Conservation (phyloP, 2,888 invertebrate species). For the Drosophila atripex region DNA sequence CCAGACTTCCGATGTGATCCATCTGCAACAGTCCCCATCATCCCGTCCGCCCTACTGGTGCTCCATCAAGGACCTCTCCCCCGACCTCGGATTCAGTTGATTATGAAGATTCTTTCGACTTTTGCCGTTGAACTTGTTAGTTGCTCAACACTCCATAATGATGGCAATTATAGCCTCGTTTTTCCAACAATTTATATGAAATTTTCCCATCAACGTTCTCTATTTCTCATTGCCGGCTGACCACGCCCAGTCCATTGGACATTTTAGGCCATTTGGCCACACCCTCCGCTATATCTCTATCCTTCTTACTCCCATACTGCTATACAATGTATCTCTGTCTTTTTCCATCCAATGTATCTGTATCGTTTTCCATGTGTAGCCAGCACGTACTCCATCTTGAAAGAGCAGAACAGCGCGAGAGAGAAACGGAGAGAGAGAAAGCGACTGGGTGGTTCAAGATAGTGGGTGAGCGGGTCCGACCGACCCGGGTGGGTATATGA, state of each 20-base stretch:
- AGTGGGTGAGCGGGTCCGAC: too few relatives aligned
- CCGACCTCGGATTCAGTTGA: constrained; percentile 41
- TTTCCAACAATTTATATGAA: constrained; percentile 82
- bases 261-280: constrained; percentile 49
- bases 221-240: constrained; percentile 37
- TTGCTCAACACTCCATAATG: constrained; percentile 82
- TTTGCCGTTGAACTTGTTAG: constrained; percentile 55
- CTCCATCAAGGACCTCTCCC: constrained; percentile 27
- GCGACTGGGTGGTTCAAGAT: constrained; percentile 40
- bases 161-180: constrained; percentile 83
- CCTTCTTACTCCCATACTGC: constrained; percentile 30
- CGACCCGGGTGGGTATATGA: constrained; percentile 69
- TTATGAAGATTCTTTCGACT: constrained; percentile 61
- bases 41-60: background rate
- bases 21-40: background rate
- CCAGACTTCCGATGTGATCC: constrained; percentile 39
- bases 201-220: constrained; percentile 51
- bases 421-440: constrained; percentile 20
- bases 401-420: constrained; percentile 40
- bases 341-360: too few relatives aligned
- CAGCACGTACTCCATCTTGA: constrained; percentile 78
- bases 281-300: constrained; percentile 51
- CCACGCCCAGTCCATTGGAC: constrained; percentile 14
- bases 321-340: too few relatives aligned
- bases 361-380: too few relatives aligned